A percentile compares a stretch with the other conserved stretches of the same genome.
These are phyloP conservation scores for Datnioides undecimradiatus DNA, from an alignment of 2,113 vertebrate species.

Conservation along the genomic window DNA sequence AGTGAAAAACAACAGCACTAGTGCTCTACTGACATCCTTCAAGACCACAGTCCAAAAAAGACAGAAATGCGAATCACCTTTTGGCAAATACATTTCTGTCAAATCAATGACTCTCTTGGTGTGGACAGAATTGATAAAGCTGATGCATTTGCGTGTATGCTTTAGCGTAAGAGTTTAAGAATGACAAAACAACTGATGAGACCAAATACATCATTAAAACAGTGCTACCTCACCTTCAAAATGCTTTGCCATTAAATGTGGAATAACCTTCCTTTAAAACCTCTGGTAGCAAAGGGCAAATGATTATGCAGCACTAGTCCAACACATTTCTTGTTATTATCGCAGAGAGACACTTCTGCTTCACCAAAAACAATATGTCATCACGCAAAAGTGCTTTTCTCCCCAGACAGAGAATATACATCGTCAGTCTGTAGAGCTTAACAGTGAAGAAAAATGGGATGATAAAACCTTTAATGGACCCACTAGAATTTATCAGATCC, in stretches of 20 bases:
- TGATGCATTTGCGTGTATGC: neutral
- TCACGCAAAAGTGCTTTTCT: conserved; percentile 9
- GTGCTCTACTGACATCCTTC: neutral
- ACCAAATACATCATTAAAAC: neutral
- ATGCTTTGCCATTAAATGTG: neutral
- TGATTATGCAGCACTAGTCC: neutral
- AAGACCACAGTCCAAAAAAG: neutral
- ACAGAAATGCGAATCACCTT: neutral
- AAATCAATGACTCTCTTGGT: neutral
- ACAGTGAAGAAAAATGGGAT: conserved; percentile 46
- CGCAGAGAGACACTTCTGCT: neutral
- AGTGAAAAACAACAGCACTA: conserved; percentile 1
- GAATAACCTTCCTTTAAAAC: conserved; percentile 2
- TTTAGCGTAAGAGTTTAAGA: neutral
- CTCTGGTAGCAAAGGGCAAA: neutral
- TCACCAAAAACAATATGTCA: neutral
- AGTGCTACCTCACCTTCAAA: neutral
- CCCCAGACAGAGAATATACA: conserved; percentile 1
- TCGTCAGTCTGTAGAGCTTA: conserved; percentile 26
- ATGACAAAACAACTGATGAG: neutral
- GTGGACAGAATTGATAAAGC: neutral
- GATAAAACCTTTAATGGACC: conserved; percentile 49
- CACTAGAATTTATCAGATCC: conserved; percentile 48
- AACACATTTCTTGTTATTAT: neutral
- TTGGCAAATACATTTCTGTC: neutral